Conservation (phyloP, 2,888 invertebrate genomes). For the Oscheius onirici region DNA sequence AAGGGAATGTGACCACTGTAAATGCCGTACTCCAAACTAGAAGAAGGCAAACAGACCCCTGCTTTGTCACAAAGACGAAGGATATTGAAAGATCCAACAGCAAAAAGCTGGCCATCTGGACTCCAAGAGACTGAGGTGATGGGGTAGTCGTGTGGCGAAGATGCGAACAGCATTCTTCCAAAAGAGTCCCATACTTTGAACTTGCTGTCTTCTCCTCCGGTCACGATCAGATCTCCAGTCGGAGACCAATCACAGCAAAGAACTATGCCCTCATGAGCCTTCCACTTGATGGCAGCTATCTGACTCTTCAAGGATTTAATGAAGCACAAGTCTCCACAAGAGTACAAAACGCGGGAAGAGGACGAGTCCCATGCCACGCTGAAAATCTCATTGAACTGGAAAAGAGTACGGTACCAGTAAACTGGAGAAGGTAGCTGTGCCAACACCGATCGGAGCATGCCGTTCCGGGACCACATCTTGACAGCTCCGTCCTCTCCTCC, state of each 20-base stretch:
- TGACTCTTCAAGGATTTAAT: slow-evolving; percentile 76
- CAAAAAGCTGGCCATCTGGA: slow-evolving; percentile 88
- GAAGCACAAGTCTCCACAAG: slow-evolving; percentile 76
- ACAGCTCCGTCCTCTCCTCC: slow-evolving; percentile 96
- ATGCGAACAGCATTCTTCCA: slow-evolving; percentile 87
- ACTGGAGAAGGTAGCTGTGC: slow-evolving; percentile 78
- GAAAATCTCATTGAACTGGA: too few relatives aligned
- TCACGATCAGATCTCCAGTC: slow-evolving; percentile 76
- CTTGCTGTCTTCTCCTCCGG: slow-evolving; percentile 81
- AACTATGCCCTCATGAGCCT: slow-evolving; percentile 92
- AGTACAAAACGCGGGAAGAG: slow-evolving; percentile 74
- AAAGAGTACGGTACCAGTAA: slow-evolving; percentile 48
- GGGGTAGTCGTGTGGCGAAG: slow-evolving; percentile 86
- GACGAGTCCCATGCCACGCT: slow-evolving; percentile 63
- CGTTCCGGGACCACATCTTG: slow-evolving; percentile 96
- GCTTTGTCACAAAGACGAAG: slow-evolving; percentile 90
- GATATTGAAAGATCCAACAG: slow-evolving; percentile 91
- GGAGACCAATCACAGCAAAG: slow-evolving; percentile 79
- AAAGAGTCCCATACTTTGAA: slow-evolving; percentile 92
- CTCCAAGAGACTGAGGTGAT: slow-evolving; percentile 91
- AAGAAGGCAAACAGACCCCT: slow-evolving; percentile 79
- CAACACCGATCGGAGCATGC: slow-evolving; percentile 86
- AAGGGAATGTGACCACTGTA: slow-evolving; percentile 93
- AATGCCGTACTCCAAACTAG: too few relatives aligned
- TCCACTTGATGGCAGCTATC: slow-evolving; percentile 79